Evolutionary conservation across 1,140 invertebrate genomes (phyloP).

Genomic region (Holcopasites calliopsidis): DNA sequence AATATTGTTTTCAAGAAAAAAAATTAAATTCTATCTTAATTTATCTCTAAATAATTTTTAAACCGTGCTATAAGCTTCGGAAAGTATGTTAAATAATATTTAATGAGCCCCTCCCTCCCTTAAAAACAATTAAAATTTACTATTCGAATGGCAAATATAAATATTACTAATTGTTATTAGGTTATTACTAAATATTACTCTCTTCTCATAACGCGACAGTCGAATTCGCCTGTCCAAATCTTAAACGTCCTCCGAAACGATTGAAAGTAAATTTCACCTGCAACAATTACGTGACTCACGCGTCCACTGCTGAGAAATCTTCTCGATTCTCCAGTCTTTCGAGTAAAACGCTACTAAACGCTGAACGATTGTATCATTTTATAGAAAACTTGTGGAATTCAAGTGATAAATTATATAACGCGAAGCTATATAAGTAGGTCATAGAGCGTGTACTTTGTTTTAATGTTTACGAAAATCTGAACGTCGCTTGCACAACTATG

Average conservation of each 20-base stretch:
- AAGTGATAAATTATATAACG: not conserved
- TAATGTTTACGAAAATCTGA: not conserved
- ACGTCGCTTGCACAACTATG: not conserved
- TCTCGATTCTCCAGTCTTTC: not conserved
- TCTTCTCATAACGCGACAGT: not conserved
- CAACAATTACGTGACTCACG: constrained; percentile 37
- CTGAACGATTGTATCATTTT: no score
- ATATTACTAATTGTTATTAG: no score
- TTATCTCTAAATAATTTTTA: no score
- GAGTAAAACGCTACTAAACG: not conserved
- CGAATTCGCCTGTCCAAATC: not conserved
- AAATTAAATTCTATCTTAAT: no score
- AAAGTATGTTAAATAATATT: no score
- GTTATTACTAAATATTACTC: no score
- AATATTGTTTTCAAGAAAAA: no score
- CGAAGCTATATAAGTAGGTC: not conserved
- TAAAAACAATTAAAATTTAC: no score
- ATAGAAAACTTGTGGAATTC: no score
- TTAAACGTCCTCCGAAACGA: constrained; percentile 16
- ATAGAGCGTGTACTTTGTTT: not conserved
- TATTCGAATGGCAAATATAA: no score
- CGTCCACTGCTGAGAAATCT: constrained; percentile 1
- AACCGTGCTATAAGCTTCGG: no score
- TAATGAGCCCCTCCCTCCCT: no score
- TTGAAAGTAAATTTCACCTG: constrained; percentile 68